Base-by-base conservation (phyloP, 2,888 invertebrate species). In the Scelioninae gen. 1 region DNA sequence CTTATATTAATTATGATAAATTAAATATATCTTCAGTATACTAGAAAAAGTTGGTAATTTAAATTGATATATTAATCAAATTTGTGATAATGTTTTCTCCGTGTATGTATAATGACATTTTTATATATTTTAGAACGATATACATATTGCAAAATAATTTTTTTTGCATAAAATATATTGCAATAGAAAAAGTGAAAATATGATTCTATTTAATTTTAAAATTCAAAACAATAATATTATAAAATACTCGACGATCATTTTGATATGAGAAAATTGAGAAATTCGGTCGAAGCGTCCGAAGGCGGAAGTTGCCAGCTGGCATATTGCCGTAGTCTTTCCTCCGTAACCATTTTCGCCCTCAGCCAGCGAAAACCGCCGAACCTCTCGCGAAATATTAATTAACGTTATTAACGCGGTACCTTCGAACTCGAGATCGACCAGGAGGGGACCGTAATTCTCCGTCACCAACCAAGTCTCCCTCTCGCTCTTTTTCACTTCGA, bases 341-440 rank as follows among this genome's bases (percentile, higher is more conserved):
- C 72, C 76, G 69, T 40, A 51, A 74, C 77, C 74, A 63, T 82
- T 81, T 77, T 72, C 83, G 53, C 71, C 83, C 89, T 82, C 89
- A 87, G 86, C 89, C 88, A 84, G 62, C 74, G 75, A 80, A 86
- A 88, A 90, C 88, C 89, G 85, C 91, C 91, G 89, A 92, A 92
- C 92, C 92, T 93, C 92, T 93, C 92, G 92, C 93, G 93, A 93
- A 93, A 94, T 94, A 94, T 94, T 94, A 94, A 94, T 94, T 94
- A 94, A 94, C 93, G 93, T 94, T 94, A 94, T 94, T 94, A 94
- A 93, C 93, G 93, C 93, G 92, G 91, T 92, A 92, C 92, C 93
- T 93, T 92, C 92, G 90, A 92, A 92, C 92, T 92, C 89, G 87
- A 81, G 83, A 77, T 84, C 87, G 78, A 71, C 63, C 80, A 45